A percentile compares a stretch with the other conserved stretches of the same genome.
These are phyloP conservation scores for Lepidonotus clava DNA, from an alignment of 2,888 invertebrate species.

Conservation along the genomic window DNA sequence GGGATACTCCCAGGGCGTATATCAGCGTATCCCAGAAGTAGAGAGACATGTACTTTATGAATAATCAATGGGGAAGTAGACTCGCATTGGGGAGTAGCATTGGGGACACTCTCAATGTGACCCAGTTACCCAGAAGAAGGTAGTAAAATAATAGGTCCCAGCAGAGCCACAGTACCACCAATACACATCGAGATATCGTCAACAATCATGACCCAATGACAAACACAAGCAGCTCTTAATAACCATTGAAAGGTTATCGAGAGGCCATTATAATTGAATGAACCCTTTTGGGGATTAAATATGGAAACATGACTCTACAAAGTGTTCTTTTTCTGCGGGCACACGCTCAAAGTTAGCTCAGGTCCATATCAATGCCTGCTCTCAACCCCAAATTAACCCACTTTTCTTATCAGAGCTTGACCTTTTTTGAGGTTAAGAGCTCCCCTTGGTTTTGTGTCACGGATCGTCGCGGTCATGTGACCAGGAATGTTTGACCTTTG, in stretches of 20 bases:
- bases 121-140: no score
- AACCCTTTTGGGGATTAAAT: not conserved
- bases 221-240: slow-evolving; percentile 10
- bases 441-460: not conserved
- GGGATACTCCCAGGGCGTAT: not conserved
- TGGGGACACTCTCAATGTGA: not conserved
- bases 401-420: slow-evolving; percentile 3
- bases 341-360: no score
- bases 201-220: not conserved
- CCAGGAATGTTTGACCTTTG: not conserved
- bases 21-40: not conserved
- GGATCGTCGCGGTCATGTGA: not conserved
- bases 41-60: not conserved
- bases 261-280: not conserved
- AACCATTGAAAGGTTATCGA: not conserved
- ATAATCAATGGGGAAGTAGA: not conserved
- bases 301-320: no score
- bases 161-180: not conserved
- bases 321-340: no score
- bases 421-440: not conserved
- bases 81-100: not conserved
- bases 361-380: no score
- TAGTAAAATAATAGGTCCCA: not conserved
- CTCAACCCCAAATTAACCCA: slow-evolving; percentile 14
- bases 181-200: not conserved